A percentile compares a stretch with the other conserved stretches of the same genome.
Evolutionary conservation across 35 echinoderm and acorn worm species (phyloP).

Genomic region (Stichopus chloronotus): DNA sequence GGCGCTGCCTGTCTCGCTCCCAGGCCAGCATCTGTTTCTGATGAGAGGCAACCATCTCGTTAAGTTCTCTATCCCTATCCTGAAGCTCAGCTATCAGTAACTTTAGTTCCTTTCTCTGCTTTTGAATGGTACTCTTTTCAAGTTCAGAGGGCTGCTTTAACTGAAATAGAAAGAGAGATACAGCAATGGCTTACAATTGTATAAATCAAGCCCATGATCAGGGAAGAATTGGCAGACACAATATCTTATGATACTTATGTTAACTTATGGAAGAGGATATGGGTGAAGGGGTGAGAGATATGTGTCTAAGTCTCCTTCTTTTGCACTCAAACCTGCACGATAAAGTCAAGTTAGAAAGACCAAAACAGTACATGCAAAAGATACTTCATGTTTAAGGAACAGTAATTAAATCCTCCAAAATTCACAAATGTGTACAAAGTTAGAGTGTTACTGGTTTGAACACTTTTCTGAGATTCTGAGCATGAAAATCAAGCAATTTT

Average conservation of each 20-base stretch:
- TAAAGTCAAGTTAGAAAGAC: too few species aligned
- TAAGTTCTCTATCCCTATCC: conserved; percentile 94
- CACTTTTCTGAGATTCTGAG: too few species aligned
- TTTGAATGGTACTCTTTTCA: conserved; percentile 92
- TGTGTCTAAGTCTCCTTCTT: background rate
- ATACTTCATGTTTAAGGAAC: too few species aligned
- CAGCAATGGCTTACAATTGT: background rate
- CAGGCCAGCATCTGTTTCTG: conserved; percentile 95
- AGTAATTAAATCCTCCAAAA: too few species aligned
- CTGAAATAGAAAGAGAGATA: conserved; percentile 32
- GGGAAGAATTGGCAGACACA: background rate
- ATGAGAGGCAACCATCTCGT: conserved; percentile 98
- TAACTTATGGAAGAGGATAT: background rate
- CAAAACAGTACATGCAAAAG: too few species aligned
- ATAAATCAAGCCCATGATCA: background rate
- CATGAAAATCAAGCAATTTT: too few species aligned
- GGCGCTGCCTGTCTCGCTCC: conserved; percentile 95
- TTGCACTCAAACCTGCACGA: background rate
- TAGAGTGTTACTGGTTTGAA: too few species aligned
- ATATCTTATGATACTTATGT: background rate
- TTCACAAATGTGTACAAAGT: too few species aligned
- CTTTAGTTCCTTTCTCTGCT: conserved; percentile 89
- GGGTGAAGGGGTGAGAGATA: background rate
- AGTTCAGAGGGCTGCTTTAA: conserved; percentile 84
- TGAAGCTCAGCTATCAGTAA: conserved; percentile 91